Base-by-base conservation (phyloP, 2,888 invertebrate species). In the Heliconius charithonia region DNA sequence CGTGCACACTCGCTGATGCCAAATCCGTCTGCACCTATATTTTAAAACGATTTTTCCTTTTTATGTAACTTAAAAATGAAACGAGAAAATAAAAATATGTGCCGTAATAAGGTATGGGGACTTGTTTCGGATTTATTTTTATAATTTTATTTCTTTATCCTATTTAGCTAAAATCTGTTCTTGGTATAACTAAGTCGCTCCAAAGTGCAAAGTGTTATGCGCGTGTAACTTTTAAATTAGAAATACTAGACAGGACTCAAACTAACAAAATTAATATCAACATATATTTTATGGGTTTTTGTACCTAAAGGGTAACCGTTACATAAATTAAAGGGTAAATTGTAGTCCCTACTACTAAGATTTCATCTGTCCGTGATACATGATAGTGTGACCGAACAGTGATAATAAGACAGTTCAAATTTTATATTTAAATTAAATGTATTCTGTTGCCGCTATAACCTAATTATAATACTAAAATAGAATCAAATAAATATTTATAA, bases 41-140 rank as follows among this genome's bases (percentile, higher is more conserved):
- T 77, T 77, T 51, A 71, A 72, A 72, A 72, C 59, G 59, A 66
- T 56, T 66, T 77, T 73, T 72, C 29, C 25, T 77, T 71, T 77
- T 72, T 66, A 19, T 41, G 41, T 74, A 9, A 51, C 19, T 32
- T 62, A 22, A 63, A 19, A 65, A n/a, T 63, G n/a, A 16, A 77
- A 77, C 45, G 45, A 45, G 63, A 71, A 63, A 71, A 71, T 63
- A 65, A 37, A 45, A 71, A 56, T 59, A 51, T n/a, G 19, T 32
- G 25, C n/a, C 41, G 29, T 32, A 32, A 71, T 71, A 32, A 56
- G 71, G 0, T 22, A n/a, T 3, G 29, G 25, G 25, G 25, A 59
- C 32, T 32, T 32, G n/a, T 71, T 29, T 29, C 9, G 4, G 4
- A 37, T n/a, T 32, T 67, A 13, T 67, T 65, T 37, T 37, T 37